These are phyloP conservation scores for Ornithoptera alexandrae DNA, from an alignment of 2,888 invertebrate species.

Conservation along the genomic window DNA sequence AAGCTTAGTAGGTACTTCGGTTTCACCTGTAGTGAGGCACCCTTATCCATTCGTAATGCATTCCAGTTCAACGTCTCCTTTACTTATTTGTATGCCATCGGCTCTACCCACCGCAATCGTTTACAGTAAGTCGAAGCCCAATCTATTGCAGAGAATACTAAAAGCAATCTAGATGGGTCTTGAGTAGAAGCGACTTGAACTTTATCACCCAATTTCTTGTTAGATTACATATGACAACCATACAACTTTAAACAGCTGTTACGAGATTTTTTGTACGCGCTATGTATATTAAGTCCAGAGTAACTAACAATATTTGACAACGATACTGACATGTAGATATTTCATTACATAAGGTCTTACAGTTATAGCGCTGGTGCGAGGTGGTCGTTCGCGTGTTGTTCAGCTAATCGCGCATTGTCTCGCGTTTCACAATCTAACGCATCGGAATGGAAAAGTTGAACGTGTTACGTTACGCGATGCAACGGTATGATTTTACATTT, in stretches of 20 bases:
- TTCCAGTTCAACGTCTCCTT: conserved; percentile 45
- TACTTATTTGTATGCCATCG: conserved; percentile 61
- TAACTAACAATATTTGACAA: no score
- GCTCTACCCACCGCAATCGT: conserved; percentile 44
- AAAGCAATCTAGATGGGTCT: conserved; percentile 57
- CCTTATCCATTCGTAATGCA: conserved; percentile 69
- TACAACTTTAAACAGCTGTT: no score
- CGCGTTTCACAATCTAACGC: conserved; percentile 61
- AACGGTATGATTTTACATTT: conserved; percentile 48
- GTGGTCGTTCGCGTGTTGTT: conserved; percentile 1
- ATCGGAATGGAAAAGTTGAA: conserved; percentile 70
- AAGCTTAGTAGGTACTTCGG: conserved; percentile 63
- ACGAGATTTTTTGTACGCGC: no score
- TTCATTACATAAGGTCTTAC: not conserved
- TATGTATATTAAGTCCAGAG: no score
- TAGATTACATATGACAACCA: no score
- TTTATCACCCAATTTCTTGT: no score
- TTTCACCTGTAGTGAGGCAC: conserved; percentile 58
- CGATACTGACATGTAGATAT: no score
- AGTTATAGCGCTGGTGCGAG: not conserved
- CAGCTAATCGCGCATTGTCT: conserved; percentile 47
- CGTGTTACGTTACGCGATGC: conserved; percentile 51
- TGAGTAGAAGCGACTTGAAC: no score
- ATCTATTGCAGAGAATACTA: conserved; percentile 60
- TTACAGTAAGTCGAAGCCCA: conserved; percentile 50